A percentile compares a stretch with the other conserved stretches of the same genome.
Evolutionary conservation across 2,888 invertebrate genomes (phyloP).

Genomic region (Phaonia tiefii): DNA sequence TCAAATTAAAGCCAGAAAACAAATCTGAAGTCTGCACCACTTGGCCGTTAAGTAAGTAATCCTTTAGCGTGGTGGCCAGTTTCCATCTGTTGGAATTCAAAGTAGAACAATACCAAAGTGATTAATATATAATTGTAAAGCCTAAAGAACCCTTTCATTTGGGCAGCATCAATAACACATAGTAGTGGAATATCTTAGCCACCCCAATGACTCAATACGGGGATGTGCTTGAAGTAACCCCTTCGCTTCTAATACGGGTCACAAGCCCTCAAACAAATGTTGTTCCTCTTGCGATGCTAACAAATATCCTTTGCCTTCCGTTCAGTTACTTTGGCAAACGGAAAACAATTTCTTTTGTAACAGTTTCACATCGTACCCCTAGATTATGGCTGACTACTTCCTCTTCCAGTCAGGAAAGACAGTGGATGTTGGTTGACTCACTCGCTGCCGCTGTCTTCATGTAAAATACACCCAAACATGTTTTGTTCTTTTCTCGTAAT

Average conservation of each 20-base stretch:
- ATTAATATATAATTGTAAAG: constrained; percentile 70
- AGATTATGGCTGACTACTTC: constrained; percentile 62
- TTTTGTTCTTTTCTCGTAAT: constrained; percentile 3
- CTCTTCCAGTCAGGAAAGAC: constrained; percentile 44
- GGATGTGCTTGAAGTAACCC: constrained; percentile 12
- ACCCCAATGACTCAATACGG: neutral
- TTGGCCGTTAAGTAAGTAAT: constrained; percentile 26
- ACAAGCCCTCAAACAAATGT: constrained; percentile 62
- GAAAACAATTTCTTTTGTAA: constrained; percentile 49
- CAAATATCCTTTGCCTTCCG: constrained; percentile 50
- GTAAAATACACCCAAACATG: constrained; percentile 48
- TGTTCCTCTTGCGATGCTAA: constrained; percentile 56
- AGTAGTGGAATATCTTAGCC: neutral
- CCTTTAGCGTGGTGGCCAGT: neutral
- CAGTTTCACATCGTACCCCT: constrained; percentile 38
- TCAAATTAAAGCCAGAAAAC: constrained; percentile 42
- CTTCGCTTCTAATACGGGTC: constrained; percentile 67
- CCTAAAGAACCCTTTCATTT: constrained; percentile 53
- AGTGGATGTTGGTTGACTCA: constrained; percentile 60
- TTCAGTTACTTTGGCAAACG: constrained; percentile 12
- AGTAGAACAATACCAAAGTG: constrained; percentile 69
- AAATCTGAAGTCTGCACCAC: constrained; percentile 8
- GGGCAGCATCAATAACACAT: neutral
- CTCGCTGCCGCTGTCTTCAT: constrained; percentile 54
- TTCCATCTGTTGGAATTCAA: constrained; percentile 3